Percentiles rank a stretch among this genome's conserved stretches.
Evolutionary conservation across 2,113 vertebrate species (phyloP).

Genomic region (Nesospiza acunhae): DNA sequence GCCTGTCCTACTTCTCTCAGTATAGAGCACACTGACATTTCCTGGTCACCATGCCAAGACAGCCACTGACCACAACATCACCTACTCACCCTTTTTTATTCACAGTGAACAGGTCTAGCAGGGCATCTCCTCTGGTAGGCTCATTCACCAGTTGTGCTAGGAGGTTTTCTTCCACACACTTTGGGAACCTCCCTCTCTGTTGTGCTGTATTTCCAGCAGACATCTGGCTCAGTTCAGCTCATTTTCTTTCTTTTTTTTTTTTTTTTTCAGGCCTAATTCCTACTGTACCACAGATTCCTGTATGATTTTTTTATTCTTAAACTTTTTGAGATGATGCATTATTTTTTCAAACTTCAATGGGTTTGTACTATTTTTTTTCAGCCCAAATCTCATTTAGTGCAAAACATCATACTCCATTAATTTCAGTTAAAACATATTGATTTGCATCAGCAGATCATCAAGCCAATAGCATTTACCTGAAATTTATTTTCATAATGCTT

Average conservation of each 20-base stretch:
- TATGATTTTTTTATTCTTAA: not conserved
- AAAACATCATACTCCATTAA: not conserved
- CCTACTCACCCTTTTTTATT: not conserved
- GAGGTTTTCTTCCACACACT: not conserved
- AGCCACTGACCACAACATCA: not conserved
- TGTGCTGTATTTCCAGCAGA: not conserved
- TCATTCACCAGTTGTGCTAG: not conserved
- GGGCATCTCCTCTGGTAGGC: not conserved
- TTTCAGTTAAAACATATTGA: slow-evolving; percentile 5
- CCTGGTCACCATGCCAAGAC: not conserved
- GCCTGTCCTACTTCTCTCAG: not conserved
- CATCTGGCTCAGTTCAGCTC: not conserved
- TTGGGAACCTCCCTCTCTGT: not conserved
- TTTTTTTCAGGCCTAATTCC: not conserved
- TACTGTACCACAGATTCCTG: not conserved
- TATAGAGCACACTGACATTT: not conserved
- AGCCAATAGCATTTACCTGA: not conserved
- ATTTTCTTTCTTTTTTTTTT: not conserved
- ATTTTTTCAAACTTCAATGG: not conserved
- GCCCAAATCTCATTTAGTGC: not conserved
- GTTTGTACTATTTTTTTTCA: not conserved
- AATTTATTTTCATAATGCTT: slow-evolving; percentile 2
- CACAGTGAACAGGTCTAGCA: not conserved
- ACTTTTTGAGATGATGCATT: not conserved
- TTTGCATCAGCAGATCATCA: not conserved